Percentiles rank a stretch among this genome's conserved stretches.
Conservation (phyloP, 2,888 invertebrate species). For the Gastracanthus pulcherrimus region DNA sequence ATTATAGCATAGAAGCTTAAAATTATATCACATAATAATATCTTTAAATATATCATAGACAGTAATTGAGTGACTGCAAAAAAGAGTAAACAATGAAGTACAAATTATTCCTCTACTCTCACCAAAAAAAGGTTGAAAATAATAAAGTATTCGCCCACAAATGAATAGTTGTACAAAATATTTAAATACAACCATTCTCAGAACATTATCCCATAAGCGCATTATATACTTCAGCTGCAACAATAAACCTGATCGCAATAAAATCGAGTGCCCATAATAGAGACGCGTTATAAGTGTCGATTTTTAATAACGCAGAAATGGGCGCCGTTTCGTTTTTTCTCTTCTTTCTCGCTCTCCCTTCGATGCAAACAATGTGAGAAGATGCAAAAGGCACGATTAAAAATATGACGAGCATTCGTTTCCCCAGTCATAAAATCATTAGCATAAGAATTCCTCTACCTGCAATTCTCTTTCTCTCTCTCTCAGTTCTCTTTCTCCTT, state of each 20-base stretch:
- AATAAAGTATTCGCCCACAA: no score
- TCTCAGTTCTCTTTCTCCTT: slow-evolving; percentile 37
- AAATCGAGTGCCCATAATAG: slow-evolving; percentile 34
- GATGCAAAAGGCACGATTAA: slow-evolving; percentile 70
- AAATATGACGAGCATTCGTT: slow-evolving; percentile 78
- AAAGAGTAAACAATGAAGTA: no score
- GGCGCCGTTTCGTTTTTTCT: not conserved
- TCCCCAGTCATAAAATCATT: slow-evolving; percentile 78
- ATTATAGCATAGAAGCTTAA: no score
- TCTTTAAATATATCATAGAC: no score
- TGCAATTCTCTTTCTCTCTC: slow-evolving; percentile 61
- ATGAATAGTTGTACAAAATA: no score
- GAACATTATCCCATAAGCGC: no score
- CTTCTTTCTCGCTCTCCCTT: not conserved
- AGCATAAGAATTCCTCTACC: slow-evolving; percentile 78
- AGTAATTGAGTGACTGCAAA: no score
- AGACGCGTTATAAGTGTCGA: slow-evolving; percentile 43
- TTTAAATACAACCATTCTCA: no score
- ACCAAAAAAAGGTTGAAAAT: no score
- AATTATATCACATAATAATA: no score
- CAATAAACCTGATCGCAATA: slow-evolving; percentile 29
- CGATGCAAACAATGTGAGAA: slow-evolving; percentile 53
- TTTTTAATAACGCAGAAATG: slow-evolving; percentile 45
- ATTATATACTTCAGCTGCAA: no score
- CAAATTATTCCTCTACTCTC: no score